These are phyloP conservation scores for Lota lota DNA, from an alignment of 2,113 vertebrate genomes.

Conservation along the genomic window DNA sequence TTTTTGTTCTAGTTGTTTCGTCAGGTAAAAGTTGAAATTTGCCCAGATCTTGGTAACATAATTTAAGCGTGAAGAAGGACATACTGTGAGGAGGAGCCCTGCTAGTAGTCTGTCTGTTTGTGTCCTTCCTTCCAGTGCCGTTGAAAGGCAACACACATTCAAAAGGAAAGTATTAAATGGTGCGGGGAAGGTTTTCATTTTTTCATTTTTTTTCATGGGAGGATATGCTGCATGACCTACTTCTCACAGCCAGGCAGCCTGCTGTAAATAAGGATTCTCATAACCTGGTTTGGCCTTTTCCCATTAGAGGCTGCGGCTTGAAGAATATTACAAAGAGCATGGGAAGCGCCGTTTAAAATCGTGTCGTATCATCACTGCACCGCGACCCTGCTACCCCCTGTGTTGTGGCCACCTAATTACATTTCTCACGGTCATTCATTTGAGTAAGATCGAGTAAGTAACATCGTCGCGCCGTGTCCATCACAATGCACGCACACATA, in stretches of 20 bases:
- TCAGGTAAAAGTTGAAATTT: constrained; percentile 29
- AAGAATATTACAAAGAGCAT: constrained; percentile 61
- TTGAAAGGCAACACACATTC: constrained; percentile 40
- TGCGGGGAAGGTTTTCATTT: constrained; percentile 54
- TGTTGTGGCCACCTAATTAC: constrained; percentile 40
- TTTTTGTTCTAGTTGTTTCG: not conserved
- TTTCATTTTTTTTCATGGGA: constrained; percentile 29
- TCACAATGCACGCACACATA: too few relatives aligned
- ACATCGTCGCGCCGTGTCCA: too few relatives aligned
- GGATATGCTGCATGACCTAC: constrained; percentile 63
- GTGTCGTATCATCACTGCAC: constrained; percentile 51
- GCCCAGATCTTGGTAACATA: constrained; percentile 19
- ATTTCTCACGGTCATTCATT: constrained; percentile 30
- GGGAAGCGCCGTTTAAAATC: constrained; percentile 45
- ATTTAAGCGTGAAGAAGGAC: constrained; percentile 15
- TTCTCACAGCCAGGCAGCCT: constrained; percentile 63
- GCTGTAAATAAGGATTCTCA: constrained; percentile 71
- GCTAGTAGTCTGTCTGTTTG: constrained; percentile 34
- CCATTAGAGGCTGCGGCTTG: constrained; percentile 64
- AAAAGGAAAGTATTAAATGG: constrained; percentile 57
- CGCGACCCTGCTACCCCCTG: constrained; percentile 45
- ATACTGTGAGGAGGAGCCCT: constrained; percentile 20
- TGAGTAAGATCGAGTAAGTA: not conserved
- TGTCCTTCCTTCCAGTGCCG: constrained; percentile 48
- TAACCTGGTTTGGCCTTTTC: constrained; percentile 69